Evolutionary conservation across 2,113 vertebrate species (phyloP).

Genomic region (Panurus biarmicus): DNA sequence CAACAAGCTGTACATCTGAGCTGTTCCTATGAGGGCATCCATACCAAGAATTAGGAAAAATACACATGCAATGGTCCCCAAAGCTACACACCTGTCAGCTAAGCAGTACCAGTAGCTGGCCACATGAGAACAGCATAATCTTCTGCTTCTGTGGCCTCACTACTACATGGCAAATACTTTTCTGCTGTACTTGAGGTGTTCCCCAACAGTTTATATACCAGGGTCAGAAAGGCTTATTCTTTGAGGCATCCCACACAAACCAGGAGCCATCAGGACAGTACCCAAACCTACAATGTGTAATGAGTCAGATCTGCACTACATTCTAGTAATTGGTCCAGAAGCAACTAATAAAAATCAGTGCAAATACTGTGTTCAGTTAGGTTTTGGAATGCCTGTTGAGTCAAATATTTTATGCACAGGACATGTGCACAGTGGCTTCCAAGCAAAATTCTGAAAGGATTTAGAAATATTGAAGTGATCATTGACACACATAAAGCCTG

Average conservation of each 20-base stretch:
- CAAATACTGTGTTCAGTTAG: neutral
- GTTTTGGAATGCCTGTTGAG: neutral
- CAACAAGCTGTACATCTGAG: neutral
- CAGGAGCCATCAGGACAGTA: neutral
- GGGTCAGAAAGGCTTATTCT: neutral
- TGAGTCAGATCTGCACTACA: neutral
- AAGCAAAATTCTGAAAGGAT: neutral
- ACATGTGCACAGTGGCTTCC: neutral
- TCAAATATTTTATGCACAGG: neutral
- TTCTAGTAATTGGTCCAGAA: neutral
- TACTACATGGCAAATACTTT: neutral
- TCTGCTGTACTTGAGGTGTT: neutral
- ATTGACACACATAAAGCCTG: neutral
- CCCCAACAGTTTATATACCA: neutral
- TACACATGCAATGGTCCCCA: accelerated
- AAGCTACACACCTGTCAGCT: neutral
- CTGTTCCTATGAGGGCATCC: neutral
- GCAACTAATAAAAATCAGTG: neutral
- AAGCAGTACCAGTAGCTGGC: neutral
- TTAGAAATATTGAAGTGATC: neutral
- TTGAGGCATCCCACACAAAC: neutral
- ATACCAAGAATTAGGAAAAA: neutral
- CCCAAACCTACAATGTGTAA: neutral
- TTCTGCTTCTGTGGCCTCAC: neutral
- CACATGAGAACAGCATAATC: neutral